Base-by-base conservation (phyloP, 2,797 vertebrate genomes). In the Thalassophryne amazonica region DNA sequence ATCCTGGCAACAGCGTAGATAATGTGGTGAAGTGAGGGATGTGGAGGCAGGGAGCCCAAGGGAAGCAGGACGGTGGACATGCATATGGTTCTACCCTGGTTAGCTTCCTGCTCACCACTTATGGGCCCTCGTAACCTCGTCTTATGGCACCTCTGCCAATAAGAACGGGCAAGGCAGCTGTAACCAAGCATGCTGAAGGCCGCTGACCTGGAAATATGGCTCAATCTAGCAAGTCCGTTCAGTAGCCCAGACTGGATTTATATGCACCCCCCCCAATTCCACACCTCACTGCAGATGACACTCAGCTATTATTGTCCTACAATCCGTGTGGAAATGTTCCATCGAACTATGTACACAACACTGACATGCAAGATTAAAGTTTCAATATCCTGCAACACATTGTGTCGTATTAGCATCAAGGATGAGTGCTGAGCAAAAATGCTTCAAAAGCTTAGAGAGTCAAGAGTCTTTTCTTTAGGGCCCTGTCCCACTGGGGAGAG, bases 171-270 rank as follows among this genome's bases (percentile, higher is more conserved):
- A 81, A 83, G 80, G 86, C 85, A 86, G 80, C 81, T 83, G 81
- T 85, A 89, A 82, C 86, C 79, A 87, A 82, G 85, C 87, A 85
- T 87, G 85, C 76, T 87, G 75, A 90, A 90, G 88, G 84, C 81
- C 84, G 75, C 79, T 90, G 90, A 89, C 89, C 89, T 89, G 87
- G 87, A 91, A 91, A 86, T 34, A 67, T 70, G 73, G 81, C 61
- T 76, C 72, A 80, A 86, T 80, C 75, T 79, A 75, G 79, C 74
- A 74, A 84, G 81, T 80, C 77, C 73, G 84, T 78, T 87, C 84
- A 81, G 76, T 71, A 71, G 75, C 81, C 75, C 66, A 60, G 35
- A 60, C 69, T 81, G 83, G 77, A 83, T 76, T 80, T 78, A 13
- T 59, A 76, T 84, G 78, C 37, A 23, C 17, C 40, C 40, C 51